phyloP scores from a whole-genome alignment of 2,888 invertebrate species.

The Brachyptera putata region DNA sequence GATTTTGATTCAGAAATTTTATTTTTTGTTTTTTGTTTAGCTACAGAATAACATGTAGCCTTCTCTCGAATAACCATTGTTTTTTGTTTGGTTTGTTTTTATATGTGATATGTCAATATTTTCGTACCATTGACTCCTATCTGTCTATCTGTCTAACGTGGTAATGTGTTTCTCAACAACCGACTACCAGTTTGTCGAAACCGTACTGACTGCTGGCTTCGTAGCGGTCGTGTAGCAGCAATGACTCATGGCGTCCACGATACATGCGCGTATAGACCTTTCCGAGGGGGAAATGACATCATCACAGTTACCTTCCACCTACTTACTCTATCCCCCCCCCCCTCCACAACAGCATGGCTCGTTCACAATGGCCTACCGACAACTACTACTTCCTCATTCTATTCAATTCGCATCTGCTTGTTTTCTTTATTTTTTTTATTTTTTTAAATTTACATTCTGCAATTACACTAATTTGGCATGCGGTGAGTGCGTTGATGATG shows the following conservation, averaged over 20 bases:
- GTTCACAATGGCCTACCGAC: no score
- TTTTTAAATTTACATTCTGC: no score
- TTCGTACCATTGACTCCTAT: neutral
- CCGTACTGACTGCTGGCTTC: neutral
- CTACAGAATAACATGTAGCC: slow-evolving; percentile 3
- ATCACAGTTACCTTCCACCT: neutral
- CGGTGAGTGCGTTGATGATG: no score
- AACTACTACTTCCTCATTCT: slow-evolving; percentile 16
- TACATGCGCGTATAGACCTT: neutral
- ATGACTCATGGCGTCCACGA: neutral
- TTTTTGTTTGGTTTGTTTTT: neutral
- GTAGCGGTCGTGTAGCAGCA: neutral
- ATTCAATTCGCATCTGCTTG: slow-evolving; percentile 5
- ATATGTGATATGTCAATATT: neutral
- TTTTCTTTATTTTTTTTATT: no score
- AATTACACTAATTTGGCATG: no score
- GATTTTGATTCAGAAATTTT: neutral
- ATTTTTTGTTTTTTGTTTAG: slow-evolving; percentile 4
- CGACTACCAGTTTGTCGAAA: neutral
- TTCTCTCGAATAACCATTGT: neutral
- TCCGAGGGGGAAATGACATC: slow-evolving; percentile 14
- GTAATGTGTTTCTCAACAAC: neutral
- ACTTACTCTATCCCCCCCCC: neutral
- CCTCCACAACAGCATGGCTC: neutral
- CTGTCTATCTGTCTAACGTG: neutral